These are phyloP conservation scores for Nephrotoma appendiculata DNA, from an alignment of 2,888 invertebrate genomes.

Conservation along the genomic window DNA sequence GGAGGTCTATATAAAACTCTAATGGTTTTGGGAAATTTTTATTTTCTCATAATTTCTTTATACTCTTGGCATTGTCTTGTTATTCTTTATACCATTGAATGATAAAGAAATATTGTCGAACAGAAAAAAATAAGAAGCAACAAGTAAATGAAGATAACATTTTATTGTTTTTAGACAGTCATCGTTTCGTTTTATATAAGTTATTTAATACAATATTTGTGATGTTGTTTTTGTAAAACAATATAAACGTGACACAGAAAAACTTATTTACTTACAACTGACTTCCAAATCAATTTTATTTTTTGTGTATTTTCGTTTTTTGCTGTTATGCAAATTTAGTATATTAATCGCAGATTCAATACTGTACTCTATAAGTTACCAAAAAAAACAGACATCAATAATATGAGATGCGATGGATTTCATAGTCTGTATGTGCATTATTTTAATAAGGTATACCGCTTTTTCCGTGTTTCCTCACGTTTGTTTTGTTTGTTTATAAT, in stretches of 20 bases:
- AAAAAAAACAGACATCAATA: neutral
- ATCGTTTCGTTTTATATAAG: neutral
- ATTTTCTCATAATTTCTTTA: neutral
- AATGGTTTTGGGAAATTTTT: neutral
- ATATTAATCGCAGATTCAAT: neutral
- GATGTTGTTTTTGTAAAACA: neutral
- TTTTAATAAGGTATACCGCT: too few species aligned
- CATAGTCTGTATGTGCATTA: neutral
- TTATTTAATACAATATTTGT: neutral
- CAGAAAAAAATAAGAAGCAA: constrained; percentile 1
- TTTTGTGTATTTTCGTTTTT: neutral
- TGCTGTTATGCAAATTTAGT: neutral
- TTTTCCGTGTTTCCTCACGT: neutral
- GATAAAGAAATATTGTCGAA: neutral
- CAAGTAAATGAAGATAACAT: constrained; percentile 2
- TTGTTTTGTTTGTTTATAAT: neutral
- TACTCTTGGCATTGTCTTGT: neutral
- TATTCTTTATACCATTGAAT: neutral
- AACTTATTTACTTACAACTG: neutral
- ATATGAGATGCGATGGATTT: neutral
- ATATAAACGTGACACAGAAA: neutral
- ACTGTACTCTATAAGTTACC: neutral
- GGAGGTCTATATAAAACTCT: neutral
- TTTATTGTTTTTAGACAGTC: neutral
- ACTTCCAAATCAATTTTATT: neutral